Evolutionary conservation across 2,797 vertebrate species (phyloP), one percentile per base, ranked within the genome.

Genomic region (Fundulus diaphanus): DNA sequence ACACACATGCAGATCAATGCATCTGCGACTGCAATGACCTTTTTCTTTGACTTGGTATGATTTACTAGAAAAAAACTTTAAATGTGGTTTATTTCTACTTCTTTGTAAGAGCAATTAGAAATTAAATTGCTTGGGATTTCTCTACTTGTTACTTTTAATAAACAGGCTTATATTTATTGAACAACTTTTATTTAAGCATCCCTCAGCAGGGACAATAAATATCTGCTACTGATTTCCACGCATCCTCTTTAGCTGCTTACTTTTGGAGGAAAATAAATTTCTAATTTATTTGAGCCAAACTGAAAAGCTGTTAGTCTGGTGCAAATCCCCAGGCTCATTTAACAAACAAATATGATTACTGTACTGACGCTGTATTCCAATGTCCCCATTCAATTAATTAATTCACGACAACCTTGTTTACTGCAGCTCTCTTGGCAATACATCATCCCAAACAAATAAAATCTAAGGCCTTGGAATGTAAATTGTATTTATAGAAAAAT

Each of bases 281-380:
- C 51, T 76, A 13, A 82, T 80, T 81, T 80, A 73, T 79, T 77
- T 74, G 40, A 78, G 65, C 35, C 29, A 12, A 59, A 33, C 57
- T 66, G 35, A 70, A 77, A 79, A 78, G 68, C 80, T 77, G 56
- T 73, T 79, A 65, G 66, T 73, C 70, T 52, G 22, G 76, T 44
- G 57, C 63, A 71, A 79, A 80, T 83, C 74, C 71, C n/a, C 65
- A 12, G 44, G 49, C 52, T n/a, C 61, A 37, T 75, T 78, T 63
- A 78, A 68, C 73, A 82, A 84, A 88, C 81, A 75, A 77, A 81
- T 72, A 63, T 61, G 54, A 83, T 71, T 77, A 80, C 63, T 49
- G 57, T 71, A 44, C 49, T 63, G 46, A 79, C 49, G 40, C 37
- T 72, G 27, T 61, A 33, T 57, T 82, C 66, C 77, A 79, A 65